Base-by-base conservation (phyloP, 2,113 vertebrate species). In the Dicerorhinus sumatrensis region DNA sequence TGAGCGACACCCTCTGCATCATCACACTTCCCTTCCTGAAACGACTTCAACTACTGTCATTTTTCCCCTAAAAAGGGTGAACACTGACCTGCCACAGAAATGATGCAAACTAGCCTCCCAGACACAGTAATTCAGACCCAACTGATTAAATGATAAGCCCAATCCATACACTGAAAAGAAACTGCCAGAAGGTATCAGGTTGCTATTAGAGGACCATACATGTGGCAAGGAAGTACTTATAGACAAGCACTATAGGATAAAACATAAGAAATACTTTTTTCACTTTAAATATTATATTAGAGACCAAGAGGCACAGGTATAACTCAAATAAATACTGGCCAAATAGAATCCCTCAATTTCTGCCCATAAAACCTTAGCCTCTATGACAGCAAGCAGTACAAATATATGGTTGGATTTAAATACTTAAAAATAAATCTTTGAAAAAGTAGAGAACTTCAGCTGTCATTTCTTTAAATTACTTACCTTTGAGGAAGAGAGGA, bases 81-180 rank as follows among this genome's bases (percentile, higher is more conserved):
- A 87, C 80, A 33, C 6, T 73, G 51, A 60, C 60, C 21, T 83
- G 69, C 58, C 46, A 88, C 16, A 46, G 70, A 93, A 94, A 80
- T 72, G 54, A 90, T 25, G 6, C 12, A 70, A 75, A 80, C 73
- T 46, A 81, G 81, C 46, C 79, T 76, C 70, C 75, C 58, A n/a
- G 56, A 63, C n/a, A 36, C 16, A 79, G 62, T 72, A 42, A 77
- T 87, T 82, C 27, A 81, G 63, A 84, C 42, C 39, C 25, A 63
- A 27, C 8, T 63, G 89, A 92, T 70, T 92, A 86, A 87, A 82
- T 58, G 75, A 46, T n/a, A 69, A 94, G 79, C n/a, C 65, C n/a
- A 62, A 39, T n/a, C n/a, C n/a, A n/a, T 36, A 86, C 21, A 60
- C 36, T 14, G n/a, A 63, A 89, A 76, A 89, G 25, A 70, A 94